phyloP scores from a whole-genome alignment of 2,113 vertebrate species.

The Petaurus breviceps region DNA sequence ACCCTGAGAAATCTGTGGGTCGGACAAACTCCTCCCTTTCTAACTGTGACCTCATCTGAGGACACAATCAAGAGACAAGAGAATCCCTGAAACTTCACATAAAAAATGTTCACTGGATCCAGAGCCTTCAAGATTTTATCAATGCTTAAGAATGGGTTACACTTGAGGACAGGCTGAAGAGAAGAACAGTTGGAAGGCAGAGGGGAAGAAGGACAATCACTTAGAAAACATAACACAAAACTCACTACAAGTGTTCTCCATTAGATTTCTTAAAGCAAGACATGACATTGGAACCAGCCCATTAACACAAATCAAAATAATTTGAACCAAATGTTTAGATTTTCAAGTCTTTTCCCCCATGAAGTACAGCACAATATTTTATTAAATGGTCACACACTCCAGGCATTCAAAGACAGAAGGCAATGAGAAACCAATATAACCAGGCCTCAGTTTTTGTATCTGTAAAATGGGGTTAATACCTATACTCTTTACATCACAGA shows the following conservation, averaged over 20 bases:
- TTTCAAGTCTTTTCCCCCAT: not conserved
- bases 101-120: not conserved
- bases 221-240: not conserved
- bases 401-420: not conserved
- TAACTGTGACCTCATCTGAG: not conserved
- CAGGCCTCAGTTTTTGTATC: not conserved
- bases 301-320: constrained; percentile 1
- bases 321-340: not conserved
- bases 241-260: not conserved
- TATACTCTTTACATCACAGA: not conserved
- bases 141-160: not conserved
- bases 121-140: not conserved
- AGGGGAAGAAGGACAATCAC: not conserved
- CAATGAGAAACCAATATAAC: not conserved
- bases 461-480: not conserved
- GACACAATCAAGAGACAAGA: not conserved
- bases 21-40: not conserved
- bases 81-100: not conserved
- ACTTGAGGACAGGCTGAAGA: not conserved
- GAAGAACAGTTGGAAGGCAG: not conserved
- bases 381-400: not conserved
- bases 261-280: not conserved
- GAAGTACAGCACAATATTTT: not conserved
- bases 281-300: not conserved
- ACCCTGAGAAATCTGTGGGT: not conserved